These are phyloP conservation scores for Spisula subtruncata DNA, from an alignment of 2,888 invertebrate genomes.

Conservation along the genomic window DNA sequence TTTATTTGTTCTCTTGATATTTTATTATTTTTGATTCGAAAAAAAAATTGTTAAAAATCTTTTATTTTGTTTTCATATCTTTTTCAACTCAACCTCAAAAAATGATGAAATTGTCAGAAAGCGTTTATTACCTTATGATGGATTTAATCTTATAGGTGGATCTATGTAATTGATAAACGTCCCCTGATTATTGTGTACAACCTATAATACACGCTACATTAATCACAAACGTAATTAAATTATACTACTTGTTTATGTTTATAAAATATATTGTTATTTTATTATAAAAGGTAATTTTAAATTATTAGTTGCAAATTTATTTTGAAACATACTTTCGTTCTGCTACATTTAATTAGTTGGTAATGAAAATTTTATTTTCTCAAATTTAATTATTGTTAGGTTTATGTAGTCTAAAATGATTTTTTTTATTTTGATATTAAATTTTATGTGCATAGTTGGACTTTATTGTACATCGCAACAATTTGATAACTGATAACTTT, in stretches of 20 bases:
- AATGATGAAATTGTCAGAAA: neutral
- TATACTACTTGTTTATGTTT: neutral
- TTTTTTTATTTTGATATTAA: neutral
- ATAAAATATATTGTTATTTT: neutral
- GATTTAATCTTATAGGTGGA: neutral
- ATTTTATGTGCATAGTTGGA: neutral
- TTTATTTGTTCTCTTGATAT: too few relatives aligned
- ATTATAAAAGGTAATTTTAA: too few relatives aligned
- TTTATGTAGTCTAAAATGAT: neutral
- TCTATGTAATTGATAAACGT: neutral
- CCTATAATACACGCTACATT: neutral
- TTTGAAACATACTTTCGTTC: neutral
- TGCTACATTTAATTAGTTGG: neutral
- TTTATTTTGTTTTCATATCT: neutral
- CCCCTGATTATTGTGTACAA: neutral
- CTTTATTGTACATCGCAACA: neutral
- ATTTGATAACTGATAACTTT: neutral
- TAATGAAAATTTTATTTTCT: neutral
- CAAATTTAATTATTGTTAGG: neutral
- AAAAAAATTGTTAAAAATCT: neutral
- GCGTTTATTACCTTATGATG: neutral
- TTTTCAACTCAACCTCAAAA: neutral
- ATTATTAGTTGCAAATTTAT: too few relatives aligned
- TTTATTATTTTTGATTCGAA: too few relatives aligned
- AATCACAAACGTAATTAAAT: neutral